Conservation (phyloP, 2,113 vertebrate species). For the Oenanthe oenanthe region DNA sequence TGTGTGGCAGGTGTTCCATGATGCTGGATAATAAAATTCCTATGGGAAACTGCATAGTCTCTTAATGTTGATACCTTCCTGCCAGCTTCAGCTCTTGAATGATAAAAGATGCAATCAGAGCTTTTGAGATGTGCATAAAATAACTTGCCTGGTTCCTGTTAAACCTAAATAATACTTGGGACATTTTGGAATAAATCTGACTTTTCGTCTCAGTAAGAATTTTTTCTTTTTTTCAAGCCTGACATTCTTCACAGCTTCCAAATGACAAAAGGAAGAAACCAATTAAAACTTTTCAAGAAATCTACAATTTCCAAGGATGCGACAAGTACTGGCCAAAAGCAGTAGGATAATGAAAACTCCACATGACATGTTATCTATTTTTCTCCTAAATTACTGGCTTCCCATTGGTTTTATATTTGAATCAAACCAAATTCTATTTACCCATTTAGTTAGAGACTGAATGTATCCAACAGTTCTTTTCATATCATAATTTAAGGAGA, state of each 20-base stretch:
- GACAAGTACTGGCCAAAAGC: not conserved
- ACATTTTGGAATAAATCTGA: not conserved
- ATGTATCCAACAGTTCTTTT: not conserved
- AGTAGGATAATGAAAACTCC: not conserved
- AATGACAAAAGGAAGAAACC: not conserved
- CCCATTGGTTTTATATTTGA: not conserved
- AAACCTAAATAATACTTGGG: not conserved
- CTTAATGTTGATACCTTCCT: slow-evolving; percentile 21
- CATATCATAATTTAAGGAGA: not conserved
- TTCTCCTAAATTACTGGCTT: not conserved
- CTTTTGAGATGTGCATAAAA: slow-evolving; percentile 41
- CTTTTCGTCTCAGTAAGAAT: not conserved
- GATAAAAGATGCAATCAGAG: slow-evolving; percentile 65
- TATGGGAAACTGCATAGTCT: slow-evolving; percentile 15
- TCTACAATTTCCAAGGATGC: not conserved
- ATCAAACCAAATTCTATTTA: not conserved
- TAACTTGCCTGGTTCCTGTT: slow-evolving; percentile 21
- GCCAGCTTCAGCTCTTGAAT: slow-evolving; percentile 44
- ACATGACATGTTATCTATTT: not conserved
- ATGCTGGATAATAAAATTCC: slow-evolving; percentile 50
- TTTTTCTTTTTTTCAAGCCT: not conserved
- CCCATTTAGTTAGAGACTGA: not conserved
- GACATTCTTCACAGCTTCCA: not conserved
- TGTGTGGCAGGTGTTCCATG: slow-evolving; percentile 20
- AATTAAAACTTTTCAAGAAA: not conserved